Base-by-base conservation (phyloP, 37 sponge, comb jelly and placozoan genomes). In the Haliclona indistincta region DNA sequence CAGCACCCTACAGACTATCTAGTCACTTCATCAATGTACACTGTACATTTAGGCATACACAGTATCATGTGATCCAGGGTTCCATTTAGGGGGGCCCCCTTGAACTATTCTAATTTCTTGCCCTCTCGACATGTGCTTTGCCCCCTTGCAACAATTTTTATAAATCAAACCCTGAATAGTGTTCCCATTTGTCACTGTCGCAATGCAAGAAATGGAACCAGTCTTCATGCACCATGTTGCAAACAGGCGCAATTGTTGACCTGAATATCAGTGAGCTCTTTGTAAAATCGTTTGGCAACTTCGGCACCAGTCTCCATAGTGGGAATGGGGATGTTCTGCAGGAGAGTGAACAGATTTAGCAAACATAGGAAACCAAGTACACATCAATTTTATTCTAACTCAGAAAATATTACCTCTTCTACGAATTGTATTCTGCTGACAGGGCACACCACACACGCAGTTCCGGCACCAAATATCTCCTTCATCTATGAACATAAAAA, bases 391-490 rank as follows among this genome's bases (percentile, higher is more conserved):
- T 47, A 15, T 10, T 47, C 15, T 47, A 15, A 47, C 10, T 15
- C 51, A 47, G 10, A 47, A 17, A 47, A 17, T 19, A 84, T 38
- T 77, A 97, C 98, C 80, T 97, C 81, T 63, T 88, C 90, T 26
- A 85, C 51, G 60, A 75, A 99, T 23, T 80, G 81, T 19, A 99
- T 99, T 68, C 69, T 82, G 63, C 79, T 66, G 30, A 99, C 82
- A 33, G 99, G 99, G 66, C 92, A 88, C 2, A 99, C 97, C 33
- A 99, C 97, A 82, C 96, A 95, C 4, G 99, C 99, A 17, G 99
- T 99, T 0, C 99, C 99, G 43, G 94, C 70, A n/a, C 99, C 99
- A 93, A 99, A 99, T 53, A 95, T 78, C 64, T 96, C 99, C 60
- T 87, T 86, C 65, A 93, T 13, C 95, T 94, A 54, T 38, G 8